These are phyloP conservation scores for Anguilla pacifica DNA, from an alignment of 2,797 vertebrate genomes.

Conservation along the genomic window DNA sequence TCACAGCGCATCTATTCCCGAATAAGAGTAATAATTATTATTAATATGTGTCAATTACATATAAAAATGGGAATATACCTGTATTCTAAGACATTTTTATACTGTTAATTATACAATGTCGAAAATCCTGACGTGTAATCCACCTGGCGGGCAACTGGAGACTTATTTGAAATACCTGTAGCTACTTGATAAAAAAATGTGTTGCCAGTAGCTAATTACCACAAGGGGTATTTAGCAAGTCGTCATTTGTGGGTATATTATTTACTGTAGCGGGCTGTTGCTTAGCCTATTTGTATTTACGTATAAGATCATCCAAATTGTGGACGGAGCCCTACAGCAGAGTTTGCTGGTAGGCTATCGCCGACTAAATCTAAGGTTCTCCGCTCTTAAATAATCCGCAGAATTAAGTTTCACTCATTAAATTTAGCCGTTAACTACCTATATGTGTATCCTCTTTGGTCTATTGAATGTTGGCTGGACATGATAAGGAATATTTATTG, in stretches of 20 bases:
- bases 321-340: background rate
- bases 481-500: slow-evolving; percentile 9
- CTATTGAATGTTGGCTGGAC: background rate
- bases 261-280: background rate
- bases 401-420: background rate
- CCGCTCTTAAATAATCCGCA: background rate
- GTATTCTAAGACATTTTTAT: background rate
- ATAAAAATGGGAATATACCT: background rate
- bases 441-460: background rate
- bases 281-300: background rate
- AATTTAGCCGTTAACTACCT: background rate
- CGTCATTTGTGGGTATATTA: background rate
- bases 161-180: background rate
- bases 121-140: background rate
- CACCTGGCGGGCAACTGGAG: background rate
- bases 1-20: background rate
- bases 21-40: background rate
- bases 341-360: background rate
- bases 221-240: background rate
- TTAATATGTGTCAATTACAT: background rate
- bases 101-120: background rate
- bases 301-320: background rate
- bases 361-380: background rate
- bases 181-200: background rate
- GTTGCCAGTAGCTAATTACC: background rate